Percentiles rank a stretch among this genome's conserved stretches.
Conservation (phyloP, 2,113 vertebrate species). For the Elgaria multicarinata region DNA sequence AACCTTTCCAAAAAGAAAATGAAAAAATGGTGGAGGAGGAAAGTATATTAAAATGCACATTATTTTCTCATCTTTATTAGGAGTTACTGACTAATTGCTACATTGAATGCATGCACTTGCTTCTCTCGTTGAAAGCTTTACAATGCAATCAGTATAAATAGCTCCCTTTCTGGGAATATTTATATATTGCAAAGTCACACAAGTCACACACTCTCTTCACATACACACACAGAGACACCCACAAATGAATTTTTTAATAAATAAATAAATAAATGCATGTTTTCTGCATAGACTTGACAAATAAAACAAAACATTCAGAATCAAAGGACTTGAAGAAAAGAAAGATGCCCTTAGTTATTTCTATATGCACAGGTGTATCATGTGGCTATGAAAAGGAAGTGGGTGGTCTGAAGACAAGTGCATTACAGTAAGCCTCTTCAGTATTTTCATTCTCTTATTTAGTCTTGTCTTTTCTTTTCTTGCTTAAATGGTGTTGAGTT, state of each 20-base stretch:
- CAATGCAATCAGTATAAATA: not conserved
- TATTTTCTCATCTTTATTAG: not conserved
- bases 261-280: constrained; percentile 16
- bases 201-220: not conserved
- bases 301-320: not conserved
- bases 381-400: constrained; percentile 43
- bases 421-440: constrained; percentile 26
- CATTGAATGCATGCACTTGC: not conserved
- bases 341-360: constrained; percentile 11
- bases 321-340: not conserved
- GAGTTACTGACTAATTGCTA: not conserved
- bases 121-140: constrained; percentile 26
- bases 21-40: not conserved
- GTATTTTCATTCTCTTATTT: constrained; percentile 36
- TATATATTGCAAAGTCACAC: not conserved
- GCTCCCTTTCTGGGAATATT: constrained; percentile 10
- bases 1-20: not conserved
- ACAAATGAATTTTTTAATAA: too few relatives aligned
- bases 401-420: constrained; percentile 27
- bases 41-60: not conserved
- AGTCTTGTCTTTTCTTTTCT: constrained; percentile 17
- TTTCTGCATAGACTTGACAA: constrained; percentile 35
- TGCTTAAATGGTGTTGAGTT: constrained; percentile 23
- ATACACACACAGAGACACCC: too few relatives aligned
- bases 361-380: not conserved